These are phyloP conservation scores for Pseudomyrmex sp. DNA, from an alignment of 1,140 invertebrate genomes.

Conservation along the genomic window DNA sequence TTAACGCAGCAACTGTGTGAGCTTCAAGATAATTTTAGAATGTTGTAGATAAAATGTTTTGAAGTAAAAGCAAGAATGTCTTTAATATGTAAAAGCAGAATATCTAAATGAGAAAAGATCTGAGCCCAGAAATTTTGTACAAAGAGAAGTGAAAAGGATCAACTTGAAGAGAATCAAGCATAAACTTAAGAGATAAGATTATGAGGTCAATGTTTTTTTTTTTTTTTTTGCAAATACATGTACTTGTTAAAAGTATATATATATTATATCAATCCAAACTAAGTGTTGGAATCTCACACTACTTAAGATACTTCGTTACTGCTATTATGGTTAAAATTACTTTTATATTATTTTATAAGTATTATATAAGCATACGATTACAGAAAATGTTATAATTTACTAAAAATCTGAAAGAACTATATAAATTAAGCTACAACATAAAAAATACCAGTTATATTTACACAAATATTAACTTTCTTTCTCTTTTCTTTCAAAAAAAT, in stretches of 20 bases:
- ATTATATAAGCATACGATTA: not conserved
- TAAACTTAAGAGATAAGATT: constrained; percentile 60
- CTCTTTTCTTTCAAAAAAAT: not conserved
- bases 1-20: constrained; percentile 5
- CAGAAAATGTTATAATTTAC: constrained; percentile 5
- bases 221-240: too few species aligned
- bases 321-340: not conserved
- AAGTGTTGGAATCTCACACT: constrained; percentile 8
- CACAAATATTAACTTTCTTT: not conserved
- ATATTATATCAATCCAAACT: constrained; percentile 61
- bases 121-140: constrained; percentile 4
- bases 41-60: not conserved
- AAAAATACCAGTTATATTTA: not conserved
- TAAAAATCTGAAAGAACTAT: not conserved
- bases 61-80: too few species aligned
- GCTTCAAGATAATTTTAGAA: constrained; percentile 23
- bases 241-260: constrained; percentile 10
- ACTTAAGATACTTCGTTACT: not conserved
- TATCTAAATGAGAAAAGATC: not conserved
- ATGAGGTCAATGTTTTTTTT: constrained; percentile 49
- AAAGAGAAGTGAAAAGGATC: constrained; percentile 6
- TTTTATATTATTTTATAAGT: not conserved
- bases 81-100: too few species aligned
- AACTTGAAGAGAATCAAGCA: constrained; percentile 64
- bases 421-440: not conserved